Base-by-base conservation (phyloP, 2,113 vertebrate genomes). In the Oryzias curvinotus region DNA sequence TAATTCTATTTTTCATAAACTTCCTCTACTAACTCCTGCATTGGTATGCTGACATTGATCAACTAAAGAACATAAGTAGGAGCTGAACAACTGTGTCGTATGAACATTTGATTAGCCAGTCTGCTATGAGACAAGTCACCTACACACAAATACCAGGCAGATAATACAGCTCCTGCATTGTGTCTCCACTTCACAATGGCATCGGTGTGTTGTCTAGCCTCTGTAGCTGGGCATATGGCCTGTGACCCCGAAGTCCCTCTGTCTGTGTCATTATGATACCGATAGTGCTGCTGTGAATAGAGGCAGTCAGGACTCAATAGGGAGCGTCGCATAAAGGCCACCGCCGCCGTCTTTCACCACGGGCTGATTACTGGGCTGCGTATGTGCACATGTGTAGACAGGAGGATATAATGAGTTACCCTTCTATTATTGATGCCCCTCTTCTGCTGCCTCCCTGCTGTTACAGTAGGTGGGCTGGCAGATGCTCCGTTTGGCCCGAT, bases 401-500 rank as follows among this genome's bases (percentile, higher is more conserved):
- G 80, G 72, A 71, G 57, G 65, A 57, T 73, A 76, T 80, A 89
- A 93, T 89, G 86, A 88, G 84, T 62, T 65, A 14, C 57, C 55
- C 55, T 67, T 94, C 71, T 88, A 92, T 94, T 93, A 93, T 94
- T 95, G 82, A 94, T 91, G 87, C 70, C 68, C 68, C 62, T 80
- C 84, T 85, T 77, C 50, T 79, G 78, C 80, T 87, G 62, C 77
- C 73, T 82, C 79, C 89, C 90, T 91, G 91, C 53, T 92, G 92
- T 91, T 85, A 36, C 36, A 36, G 36, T 36, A 69, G 83, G 78
- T 80, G n/a, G 77, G 49, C 60, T 73, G 80, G 75, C 85, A 36
- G 52, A 47, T 13, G 53, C 47, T 44, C 5, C 49, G 45, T 52
- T 6, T 47, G 19, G 41, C 65, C 46, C 44, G 42, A 19, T 28